Conservation (phyloP, 2,797 vertebrate species). For the Halcyon badia region DNA sequence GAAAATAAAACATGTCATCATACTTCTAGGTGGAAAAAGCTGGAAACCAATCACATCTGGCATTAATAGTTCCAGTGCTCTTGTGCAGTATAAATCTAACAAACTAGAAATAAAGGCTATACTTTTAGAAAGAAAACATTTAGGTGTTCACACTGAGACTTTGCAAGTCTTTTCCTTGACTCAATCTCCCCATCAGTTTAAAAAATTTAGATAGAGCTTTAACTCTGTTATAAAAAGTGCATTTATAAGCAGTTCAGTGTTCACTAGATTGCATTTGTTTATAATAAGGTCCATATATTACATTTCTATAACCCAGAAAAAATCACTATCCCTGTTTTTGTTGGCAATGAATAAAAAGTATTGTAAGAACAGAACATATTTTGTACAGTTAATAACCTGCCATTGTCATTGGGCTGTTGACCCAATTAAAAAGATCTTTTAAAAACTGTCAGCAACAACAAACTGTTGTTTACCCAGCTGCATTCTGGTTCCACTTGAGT, state of each 20-base stretch:
- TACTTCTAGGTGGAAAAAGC: constrained; percentile 80
- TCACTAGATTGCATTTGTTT: not conserved
- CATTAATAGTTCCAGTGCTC: constrained; percentile 81
- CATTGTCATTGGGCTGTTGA: not conserved
- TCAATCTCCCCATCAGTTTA: not conserved
- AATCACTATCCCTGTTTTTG: not conserved
- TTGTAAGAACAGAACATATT: not conserved
- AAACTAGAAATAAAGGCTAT: constrained; percentile 73
- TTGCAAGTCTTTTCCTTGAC: not conserved
- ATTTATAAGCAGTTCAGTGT: not conserved
- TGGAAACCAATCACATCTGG: constrained; percentile 84
- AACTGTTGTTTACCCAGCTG: not conserved
- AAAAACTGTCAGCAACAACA: not conserved
- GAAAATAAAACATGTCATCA: constrained; percentile 86
- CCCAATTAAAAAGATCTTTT: not conserved
- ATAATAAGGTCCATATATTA: not conserved
- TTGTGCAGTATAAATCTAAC: constrained; percentile 70
- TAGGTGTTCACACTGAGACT: not conserved
- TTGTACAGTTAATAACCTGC: not conserved
- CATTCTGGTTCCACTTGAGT: not conserved
- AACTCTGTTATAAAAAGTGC: not conserved
- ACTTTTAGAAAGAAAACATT: constrained; percentile 69
- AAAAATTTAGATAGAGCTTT: not conserved
- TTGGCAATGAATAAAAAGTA: not conserved
- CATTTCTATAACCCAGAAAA: not conserved